phyloP scores from a whole-genome alignment of 2,113 vertebrate genomes.

The Ovibos moschatus region DNA sequence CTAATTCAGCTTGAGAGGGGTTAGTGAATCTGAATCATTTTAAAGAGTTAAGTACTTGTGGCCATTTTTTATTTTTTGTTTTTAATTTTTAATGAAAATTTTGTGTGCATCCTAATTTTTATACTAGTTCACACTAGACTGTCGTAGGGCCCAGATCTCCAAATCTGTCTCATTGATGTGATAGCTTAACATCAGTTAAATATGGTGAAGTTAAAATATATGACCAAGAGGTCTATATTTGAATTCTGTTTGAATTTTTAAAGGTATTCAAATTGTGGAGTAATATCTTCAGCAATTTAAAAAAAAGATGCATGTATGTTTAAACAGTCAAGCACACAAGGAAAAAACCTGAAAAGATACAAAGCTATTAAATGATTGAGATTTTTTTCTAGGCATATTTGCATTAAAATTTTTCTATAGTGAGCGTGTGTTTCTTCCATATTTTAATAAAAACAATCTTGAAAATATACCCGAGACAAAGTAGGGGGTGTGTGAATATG shows the following conservation, averaged over 20 bases:
- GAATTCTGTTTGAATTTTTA: background rate
- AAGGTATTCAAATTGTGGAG: background rate
- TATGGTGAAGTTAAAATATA: background rate
- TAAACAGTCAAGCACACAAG: background rate
- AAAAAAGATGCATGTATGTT: background rate
- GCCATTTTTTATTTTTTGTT: background rate
- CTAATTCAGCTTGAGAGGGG: background rate
- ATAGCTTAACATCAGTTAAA: background rate
- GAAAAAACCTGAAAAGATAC: background rate
- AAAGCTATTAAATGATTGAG: background rate
- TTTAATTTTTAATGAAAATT: background rate
- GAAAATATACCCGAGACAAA: background rate
- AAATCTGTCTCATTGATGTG: background rate
- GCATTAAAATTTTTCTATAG: background rate
- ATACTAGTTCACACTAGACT: background rate
- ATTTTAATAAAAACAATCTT: background rate
- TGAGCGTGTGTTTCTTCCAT: background rate
- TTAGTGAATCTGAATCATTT: background rate
- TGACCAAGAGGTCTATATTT: background rate
- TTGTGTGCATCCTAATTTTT: background rate
- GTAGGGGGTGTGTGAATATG: background rate
- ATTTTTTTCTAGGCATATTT: background rate
- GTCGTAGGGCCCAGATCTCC: background rate
- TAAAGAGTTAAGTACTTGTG: background rate
- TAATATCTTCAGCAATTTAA: background rate